Evolutionary conservation across 1,140 invertebrate species (phyloP).

Genomic region (Drosophila prosaltans): DNA sequence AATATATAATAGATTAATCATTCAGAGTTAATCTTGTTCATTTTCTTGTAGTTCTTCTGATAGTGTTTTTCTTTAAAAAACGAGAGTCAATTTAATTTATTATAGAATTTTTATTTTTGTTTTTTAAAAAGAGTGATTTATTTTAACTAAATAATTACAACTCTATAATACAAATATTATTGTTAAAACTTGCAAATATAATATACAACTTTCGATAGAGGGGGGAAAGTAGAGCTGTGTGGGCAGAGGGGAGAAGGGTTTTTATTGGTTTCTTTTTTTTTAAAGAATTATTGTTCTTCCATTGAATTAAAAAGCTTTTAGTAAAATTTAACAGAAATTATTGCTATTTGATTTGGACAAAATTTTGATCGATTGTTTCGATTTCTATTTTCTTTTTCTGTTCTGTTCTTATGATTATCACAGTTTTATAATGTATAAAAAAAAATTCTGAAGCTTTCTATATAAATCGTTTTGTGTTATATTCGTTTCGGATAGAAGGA

Average conservation of each 20-base stretch:
- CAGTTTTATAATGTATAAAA: conserved; percentile 79
- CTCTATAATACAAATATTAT: conserved; percentile 79
- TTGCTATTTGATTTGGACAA: conserved; percentile 30
- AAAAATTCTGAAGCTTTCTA: conserved; percentile 55
- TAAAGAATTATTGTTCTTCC: too few relatives aligned
- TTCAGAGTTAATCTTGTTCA: too few relatives aligned
- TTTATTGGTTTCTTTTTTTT: too few relatives aligned
- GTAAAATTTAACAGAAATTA: conserved; percentile 27
- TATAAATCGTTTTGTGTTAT: conserved; percentile 59
- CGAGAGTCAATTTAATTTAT: too few relatives aligned
- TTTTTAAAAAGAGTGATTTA: conserved; percentile 48
- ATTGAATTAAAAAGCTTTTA: background rate
- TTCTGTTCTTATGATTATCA: conserved; percentile 77
- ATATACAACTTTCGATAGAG: conserved; percentile 55
- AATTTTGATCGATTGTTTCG: conserved; percentile 36
- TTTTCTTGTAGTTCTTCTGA: too few relatives aligned
- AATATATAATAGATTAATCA: too few relatives aligned
- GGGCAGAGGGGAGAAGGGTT: background rate
- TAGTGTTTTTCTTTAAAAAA: too few relatives aligned
- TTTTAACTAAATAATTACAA: conserved; percentile 78
- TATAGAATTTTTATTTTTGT: too few relatives aligned
- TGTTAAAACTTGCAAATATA: conserved; percentile 62
- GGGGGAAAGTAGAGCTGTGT: conserved; percentile 3
- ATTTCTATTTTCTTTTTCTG: conserved; percentile 22
- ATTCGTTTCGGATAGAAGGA: conserved; percentile 24